These are phyloP conservation scores for Telenomus remus DNA, from an alignment of 1,140 invertebrate species.

Conservation along the genomic window DNA sequence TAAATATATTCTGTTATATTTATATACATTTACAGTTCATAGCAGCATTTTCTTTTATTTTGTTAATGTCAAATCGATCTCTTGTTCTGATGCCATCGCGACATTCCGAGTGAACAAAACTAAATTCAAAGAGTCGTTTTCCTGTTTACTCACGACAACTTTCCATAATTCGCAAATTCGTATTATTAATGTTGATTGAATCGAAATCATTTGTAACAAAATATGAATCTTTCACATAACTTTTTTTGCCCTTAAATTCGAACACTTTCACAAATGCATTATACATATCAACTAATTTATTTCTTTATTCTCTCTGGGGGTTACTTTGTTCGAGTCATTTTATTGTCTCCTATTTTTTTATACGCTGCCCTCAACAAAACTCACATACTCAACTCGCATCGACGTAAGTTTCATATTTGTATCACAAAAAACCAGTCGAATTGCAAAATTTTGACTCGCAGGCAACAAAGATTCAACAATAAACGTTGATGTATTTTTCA, in stretches of 20 bases:
- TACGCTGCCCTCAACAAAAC: not conserved
- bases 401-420: constrained; percentile 3
- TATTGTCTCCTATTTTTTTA: constrained; percentile 34
- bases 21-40: constrained; percentile 22
- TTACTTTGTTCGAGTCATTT: constrained; percentile 5
- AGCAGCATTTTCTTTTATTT: constrained; percentile 10
- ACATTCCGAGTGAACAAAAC: no score
- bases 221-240: constrained; percentile 2
- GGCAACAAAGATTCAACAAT: no score
- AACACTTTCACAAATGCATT: constrained; percentile 32
- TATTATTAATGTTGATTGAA: no score
- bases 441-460: no score
- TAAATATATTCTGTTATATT: constrained; percentile 20
- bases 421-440: not conserved
- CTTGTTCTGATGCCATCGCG: no score
- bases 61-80: no score
- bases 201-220: not conserved
- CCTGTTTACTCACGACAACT: no score
- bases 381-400: constrained; percentile 16
- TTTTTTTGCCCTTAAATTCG: not conserved
- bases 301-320: constrained; percentile 7
- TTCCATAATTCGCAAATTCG: no score
- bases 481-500: not conserved
- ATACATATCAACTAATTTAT: constrained; percentile 4
- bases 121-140: no score